Evolutionary conservation across 2,888 invertebrate species (phyloP).

Genomic region (Teleiodes luculella): DNA sequence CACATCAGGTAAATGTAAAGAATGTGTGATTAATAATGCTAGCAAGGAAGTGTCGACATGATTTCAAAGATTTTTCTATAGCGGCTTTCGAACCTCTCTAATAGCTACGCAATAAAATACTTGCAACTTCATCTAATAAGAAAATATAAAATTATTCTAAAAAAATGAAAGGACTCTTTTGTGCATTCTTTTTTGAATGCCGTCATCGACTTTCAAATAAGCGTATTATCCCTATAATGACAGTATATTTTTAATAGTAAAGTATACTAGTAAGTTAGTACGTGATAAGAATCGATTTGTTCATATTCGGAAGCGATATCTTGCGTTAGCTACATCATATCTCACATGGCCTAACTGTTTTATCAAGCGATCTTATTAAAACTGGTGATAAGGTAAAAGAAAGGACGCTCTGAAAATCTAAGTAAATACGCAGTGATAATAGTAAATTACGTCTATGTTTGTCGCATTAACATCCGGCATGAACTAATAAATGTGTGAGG

Average conservation of each 20-base stretch:
- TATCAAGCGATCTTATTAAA: not conserved
- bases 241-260: not conserved
- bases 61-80: conserved; percentile 8
- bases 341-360: not conserved
- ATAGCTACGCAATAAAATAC: no score
- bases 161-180: no score
- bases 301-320: not conserved
- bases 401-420: not conserved
- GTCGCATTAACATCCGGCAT: no score
- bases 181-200: not conserved
- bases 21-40: conserved; percentile 10
- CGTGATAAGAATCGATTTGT: not conserved
- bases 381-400: not conserved
- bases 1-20: conserved; percentile 1
- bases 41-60: conserved; percentile 8
- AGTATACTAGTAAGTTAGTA: no score
- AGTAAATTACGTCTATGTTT: no score
- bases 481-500: no score
- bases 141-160: no score
- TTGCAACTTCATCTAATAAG: no score
- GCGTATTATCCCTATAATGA: not conserved
- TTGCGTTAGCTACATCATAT: not conserved
- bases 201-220: not conserved
- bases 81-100: no score
- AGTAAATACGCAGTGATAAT: not conserved